phyloP scores from a whole-genome alignment of 2,888 invertebrate species.

The Melipona beecheii region DNA sequence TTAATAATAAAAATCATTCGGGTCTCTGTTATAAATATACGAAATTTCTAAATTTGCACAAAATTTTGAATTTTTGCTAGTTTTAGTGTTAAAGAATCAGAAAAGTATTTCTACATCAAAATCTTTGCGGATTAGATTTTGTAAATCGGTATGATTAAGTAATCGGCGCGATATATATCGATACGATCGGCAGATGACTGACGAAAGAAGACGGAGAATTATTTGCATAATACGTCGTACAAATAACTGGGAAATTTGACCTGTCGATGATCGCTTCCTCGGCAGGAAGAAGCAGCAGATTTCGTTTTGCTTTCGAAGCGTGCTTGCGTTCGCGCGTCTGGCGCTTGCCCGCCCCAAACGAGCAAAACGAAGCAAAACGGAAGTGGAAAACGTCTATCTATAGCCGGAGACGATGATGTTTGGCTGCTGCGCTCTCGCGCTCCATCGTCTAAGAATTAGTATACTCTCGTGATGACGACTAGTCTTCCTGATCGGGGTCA shows the following conservation, averaged over 20 bases:
- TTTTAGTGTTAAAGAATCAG: too few species aligned
- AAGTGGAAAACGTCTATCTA: slow-evolving; percentile 74
- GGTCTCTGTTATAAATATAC: too few species aligned
- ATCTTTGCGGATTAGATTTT: too few species aligned
- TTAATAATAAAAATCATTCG: too few species aligned
- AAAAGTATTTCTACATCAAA: too few species aligned
- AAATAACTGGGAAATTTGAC: slow-evolving; percentile 8
- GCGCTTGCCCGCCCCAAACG: slow-evolving; percentile 55
- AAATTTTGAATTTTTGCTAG: too few species aligned
- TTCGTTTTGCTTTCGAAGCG: neutral
- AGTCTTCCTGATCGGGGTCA: neutral
- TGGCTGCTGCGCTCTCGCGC: slow-evolving; percentile 5
- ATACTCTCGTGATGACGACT: neutral
- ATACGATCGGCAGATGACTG: neutral
- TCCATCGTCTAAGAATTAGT: neutral
- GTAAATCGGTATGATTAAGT: neutral
- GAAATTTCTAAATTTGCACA: too few species aligned
- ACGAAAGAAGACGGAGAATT: too few species aligned
- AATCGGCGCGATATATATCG: neutral
- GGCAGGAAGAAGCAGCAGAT: too few species aligned
- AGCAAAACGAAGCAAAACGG: slow-evolving; percentile 68
- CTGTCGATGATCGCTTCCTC: slow-evolving; percentile 1
- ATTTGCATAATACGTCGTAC: neutral
- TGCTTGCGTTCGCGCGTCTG: slow-evolving; percentile 38
- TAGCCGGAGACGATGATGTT: slow-evolving; percentile 68